Conservation (phyloP, 2,888 invertebrate genomes). For the Dyspetes luteomarginatus region DNA sequence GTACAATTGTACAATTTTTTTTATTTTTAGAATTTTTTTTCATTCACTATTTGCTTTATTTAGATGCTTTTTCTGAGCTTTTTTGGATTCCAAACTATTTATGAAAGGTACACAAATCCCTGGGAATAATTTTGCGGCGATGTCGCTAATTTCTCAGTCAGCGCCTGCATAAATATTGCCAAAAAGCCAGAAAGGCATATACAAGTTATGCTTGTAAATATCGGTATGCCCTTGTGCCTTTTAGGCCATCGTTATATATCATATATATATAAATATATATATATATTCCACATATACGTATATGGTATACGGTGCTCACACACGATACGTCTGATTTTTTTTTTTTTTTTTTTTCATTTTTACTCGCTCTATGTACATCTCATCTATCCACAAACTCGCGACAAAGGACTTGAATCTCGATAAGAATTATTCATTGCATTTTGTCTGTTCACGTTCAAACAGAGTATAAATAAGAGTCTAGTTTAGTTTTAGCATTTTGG, state of each 20-base stretch:
- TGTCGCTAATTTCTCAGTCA: neutral
- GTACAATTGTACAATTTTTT: constrained; percentile 40
- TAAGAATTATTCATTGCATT: constrained; percentile 16
- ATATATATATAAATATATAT: too few relatives aligned
- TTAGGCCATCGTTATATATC: too few relatives aligned
- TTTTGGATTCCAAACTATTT: constrained; percentile 61
- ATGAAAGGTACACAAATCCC: constrained; percentile 16
- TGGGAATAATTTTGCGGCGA: constrained; percentile 35
- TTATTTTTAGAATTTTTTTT: constrained; percentile 35
- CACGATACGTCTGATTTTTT: neutral
- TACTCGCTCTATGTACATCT: constrained; percentile 29
- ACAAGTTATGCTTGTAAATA: too few relatives aligned
- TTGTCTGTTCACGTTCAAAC: constrained; percentile 86
- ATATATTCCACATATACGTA: neutral
- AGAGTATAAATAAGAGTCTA: constrained; percentile 93
- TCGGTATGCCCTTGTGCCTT: too few relatives aligned
- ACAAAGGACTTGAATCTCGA: constrained; percentile 22
- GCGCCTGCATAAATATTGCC: constrained; percentile 35
- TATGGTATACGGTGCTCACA: constrained; percentile 15
- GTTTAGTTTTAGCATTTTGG: constrained; percentile 91
- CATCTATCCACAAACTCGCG: constrained; percentile 37
- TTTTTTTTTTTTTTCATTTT: constrained; percentile 14
- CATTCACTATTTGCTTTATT: constrained; percentile 65
- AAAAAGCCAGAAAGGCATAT: too few relatives aligned
- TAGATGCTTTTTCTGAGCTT: constrained; percentile 26